Evolutionary conservation across 2,888 invertebrate genomes (phyloP), one percentile per base, ranked within the genome.

Genomic region (Oligia fasciuncula): DNA sequence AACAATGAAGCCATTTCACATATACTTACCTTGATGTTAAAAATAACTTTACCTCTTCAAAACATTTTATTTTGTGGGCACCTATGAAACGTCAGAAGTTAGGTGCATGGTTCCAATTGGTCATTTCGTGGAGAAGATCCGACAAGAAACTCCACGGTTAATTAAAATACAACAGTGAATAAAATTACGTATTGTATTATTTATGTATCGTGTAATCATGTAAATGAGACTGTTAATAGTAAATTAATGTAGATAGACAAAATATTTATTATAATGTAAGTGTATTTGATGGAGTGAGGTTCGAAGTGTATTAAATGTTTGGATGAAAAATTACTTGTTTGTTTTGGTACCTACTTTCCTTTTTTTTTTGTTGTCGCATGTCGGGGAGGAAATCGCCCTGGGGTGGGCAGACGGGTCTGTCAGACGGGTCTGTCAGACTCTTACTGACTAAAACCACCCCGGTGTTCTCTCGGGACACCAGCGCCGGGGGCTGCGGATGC

Each of bases 151-250:
- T 19, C 19, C 19, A 9, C 4, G 14, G 62, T 35, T 63, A 35
- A 19, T 63, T 9, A 63, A 63, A 3, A 63, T 9, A 35, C 9
- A 63, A 35, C 46, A 46, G n/a, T 71, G 13, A 66, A 67, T 62
- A 51, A 51, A 51, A 69, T 51, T 0, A 69, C 23, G 23, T 54
- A 70, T 60, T n/a, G 60, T 60, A 62, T 29, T 62, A 29, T 29
- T 62, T 29, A 29, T 65, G 46, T 80, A 63, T 62, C 43, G 43
- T 57, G 63, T 75, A 78, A 85, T 84, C 75, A 80, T 86, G 76
- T 83, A 77, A 80, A 80, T 85, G 86, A 91, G 91, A 91, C 91
- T 91, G 91, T 91, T 89, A 86, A 51, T 82, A 80, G 69, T 88
- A 84, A 87, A 87, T 83, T 77, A 89, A 85, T 86, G 84, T 87